Evolutionary conservation across 2,888 invertebrate genomes (phyloP).

Genomic region (Plagiodera versicolora): DNA sequence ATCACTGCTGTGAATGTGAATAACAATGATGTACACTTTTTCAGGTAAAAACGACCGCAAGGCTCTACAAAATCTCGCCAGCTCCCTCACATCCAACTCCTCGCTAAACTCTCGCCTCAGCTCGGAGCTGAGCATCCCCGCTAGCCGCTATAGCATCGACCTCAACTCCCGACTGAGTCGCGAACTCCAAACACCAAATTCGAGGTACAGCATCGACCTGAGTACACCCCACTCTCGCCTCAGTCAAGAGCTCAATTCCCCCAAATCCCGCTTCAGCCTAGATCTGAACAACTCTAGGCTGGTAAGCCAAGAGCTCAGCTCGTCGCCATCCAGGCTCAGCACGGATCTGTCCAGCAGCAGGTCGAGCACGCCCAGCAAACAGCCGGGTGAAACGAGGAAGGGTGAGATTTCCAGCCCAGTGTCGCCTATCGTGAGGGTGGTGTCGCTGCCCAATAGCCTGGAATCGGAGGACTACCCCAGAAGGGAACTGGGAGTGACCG

Average conservation of each 20-base stretch:
- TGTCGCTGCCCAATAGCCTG: slow-evolving; percentile 66
- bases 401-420: slow-evolving; percentile 64
- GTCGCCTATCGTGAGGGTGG: slow-evolving; percentile 69
- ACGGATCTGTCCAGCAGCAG: slow-evolving; percentile 47
- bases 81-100: slow-evolving; percentile 58
- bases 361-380: slow-evolving; percentile 40
- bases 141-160: slow-evolving; percentile 62
- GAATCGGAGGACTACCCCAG: slow-evolving; percentile 64
- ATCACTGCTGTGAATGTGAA: no score
- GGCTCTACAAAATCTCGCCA: slow-evolving; percentile 64
- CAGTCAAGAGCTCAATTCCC: slow-evolving; percentile 60
- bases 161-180: slow-evolving; percentile 52
- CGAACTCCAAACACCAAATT: slow-evolving; percentile 64
- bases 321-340: slow-evolving; percentile 49
- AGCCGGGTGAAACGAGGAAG: slow-evolving; percentile 65
- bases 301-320: slow-evolving; percentile 48
- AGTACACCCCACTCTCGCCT: slow-evolving; percentile 64
- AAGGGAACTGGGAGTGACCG: slow-evolving; percentile 68
- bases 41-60: slow-evolving; percentile 62
- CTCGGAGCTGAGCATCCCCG: slow-evolving; percentile 64
- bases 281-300: slow-evolving; percentile 60
- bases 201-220: slow-evolving; percentile 70
- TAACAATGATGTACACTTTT: no score
- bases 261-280: slow-evolving; percentile 63
- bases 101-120: slow-evolving; percentile 66